Base-by-base conservation (phyloP, 2,888 invertebrate genomes). In the Cinara cedri region DNA sequence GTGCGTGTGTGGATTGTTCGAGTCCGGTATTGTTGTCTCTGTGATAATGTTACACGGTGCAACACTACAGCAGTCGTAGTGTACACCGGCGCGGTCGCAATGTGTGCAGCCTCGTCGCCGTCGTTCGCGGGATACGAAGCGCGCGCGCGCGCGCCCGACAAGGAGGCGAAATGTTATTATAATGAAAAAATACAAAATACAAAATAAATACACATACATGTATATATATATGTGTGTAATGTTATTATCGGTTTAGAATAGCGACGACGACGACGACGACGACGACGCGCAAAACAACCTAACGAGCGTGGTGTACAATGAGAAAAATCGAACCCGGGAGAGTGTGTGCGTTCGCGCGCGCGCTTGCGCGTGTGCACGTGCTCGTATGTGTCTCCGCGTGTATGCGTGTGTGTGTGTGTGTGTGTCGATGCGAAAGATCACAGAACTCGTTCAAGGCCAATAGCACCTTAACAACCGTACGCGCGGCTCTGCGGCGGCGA, bases 391-490 rank as follows among this genome's bases (percentile, higher is more conserved):
- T 3, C 44, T 24, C 3, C 3, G n/a, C 10, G n/a, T 4, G n/a
- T 3, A 16, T 16, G 21, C 16, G 55, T 49, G 55, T 3, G 54
- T 8, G 68, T 21, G 51, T 42, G 63, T 6, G 60, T 19, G 74
- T 49, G 51, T 70, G 60, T 34, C 68, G 76, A 70, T 78, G 60
- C 76, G 68, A 78, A 78, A 78, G 76, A 78, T 78, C 76, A 78
- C 76, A 78, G 76, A 78, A 78, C 76, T 78, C 76, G 76, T 78
- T 78, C 76, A 78, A 78, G 76, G 76, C 76, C 76, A 78, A 70
- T 78, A 78, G 66, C 76, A 60, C 68, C 68, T 68, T 34, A 78
- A 68, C 76, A 44, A 78, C 57, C 55, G n/a, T 51, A 63, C n/a
- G n/a, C n/a, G n/a, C n/a, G n/a, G n/a, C n/a, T n/a, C n/a, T n/a